Evolutionary conservation across 2,888 invertebrate genomes (phyloP).

Genomic region (Lepeophtheirus nordmannii): DNA sequence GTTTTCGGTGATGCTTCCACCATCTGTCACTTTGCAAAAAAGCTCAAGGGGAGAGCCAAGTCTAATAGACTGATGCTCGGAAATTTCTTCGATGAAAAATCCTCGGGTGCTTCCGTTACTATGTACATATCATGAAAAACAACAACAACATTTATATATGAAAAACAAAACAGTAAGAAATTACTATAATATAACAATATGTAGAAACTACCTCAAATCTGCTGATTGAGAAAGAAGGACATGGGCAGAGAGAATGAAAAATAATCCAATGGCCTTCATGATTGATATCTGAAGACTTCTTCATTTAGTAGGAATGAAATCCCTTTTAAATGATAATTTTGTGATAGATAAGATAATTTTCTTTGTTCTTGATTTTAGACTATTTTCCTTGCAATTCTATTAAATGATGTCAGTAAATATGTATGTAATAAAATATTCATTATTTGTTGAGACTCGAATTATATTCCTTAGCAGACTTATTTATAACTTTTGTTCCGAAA

Average conservation of each 20-base stretch:
- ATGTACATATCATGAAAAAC: no score
- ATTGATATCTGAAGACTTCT: no score
- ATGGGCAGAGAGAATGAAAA: not conserved
- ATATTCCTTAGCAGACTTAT: no score
- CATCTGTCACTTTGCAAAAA: not conserved
- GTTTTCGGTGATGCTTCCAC: slow-evolving; percentile 10
- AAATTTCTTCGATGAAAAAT: not conserved
- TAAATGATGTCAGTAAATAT: no score
- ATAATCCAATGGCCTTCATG: not conserved
- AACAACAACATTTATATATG: not conserved
- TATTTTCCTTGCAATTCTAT: no score
- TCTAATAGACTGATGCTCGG: not conserved
- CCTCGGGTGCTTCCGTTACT: not conserved
- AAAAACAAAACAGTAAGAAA: not conserved
- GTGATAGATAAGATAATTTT: no score
- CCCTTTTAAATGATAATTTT: no score
- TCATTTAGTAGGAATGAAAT: no score
- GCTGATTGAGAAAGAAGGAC: not conserved
- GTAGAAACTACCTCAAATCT: not conserved
- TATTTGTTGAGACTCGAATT: no score
- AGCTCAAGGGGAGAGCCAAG: not conserved
- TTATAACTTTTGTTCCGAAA: no score
- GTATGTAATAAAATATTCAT: no score
- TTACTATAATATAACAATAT: not conserved
- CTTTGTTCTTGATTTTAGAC: no score